Evolutionary conservation across 1,140 invertebrate genomes (phyloP), one percentile per base, ranked within the genome.

Genomic region (Drosophila parabipectinata): DNA sequence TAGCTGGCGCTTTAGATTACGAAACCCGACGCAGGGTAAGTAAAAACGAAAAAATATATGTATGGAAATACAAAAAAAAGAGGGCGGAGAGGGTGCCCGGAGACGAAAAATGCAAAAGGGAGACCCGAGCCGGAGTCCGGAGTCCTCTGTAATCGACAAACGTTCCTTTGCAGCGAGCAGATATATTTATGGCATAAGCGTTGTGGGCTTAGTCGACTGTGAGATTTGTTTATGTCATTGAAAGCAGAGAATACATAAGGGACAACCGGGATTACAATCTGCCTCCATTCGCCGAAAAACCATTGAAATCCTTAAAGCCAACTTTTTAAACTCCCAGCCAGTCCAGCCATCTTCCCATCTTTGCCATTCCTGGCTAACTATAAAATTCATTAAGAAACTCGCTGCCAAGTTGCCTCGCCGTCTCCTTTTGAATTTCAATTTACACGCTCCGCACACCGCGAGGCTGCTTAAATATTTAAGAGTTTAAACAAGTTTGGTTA

Each of bases 1-100:
- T 99, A 48, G 97, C 98, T 18, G 97, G 98, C 64, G 97, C 97
- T 41, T 93, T 98, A 73, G 97, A 98, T 93, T 98, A 98, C 91
- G 97, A 98, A 92, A 97, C 97, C 21, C 94, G 97, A 92, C 96
- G 97, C 93, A 93, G 96, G 94, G 95, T 98, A 94, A 94, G 95
- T 94, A 32, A 72, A 73, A 69, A 60, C 8, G n/a, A 14, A 52
- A 15, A 54, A 47, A 37, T 12, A 44, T 44, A 15, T 18, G n/a
- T 15, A 4, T 30, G 28, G 24, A n/a, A 34, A 15, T 3, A 1
- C 5, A 14, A 28, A 34, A 26, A 45, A 45, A 52, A 10, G 47
- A 68, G 32, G 15, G 41, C 26, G 55, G 28, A 30, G 21, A 93
- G 96, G 94, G 95, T 98, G 94, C 94, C 95, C 94, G 24, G 50